These are phyloP conservation scores for Drosophila dives DNA, from an alignment of 2,888 invertebrate genomes.

Conservation along the genomic window DNA sequence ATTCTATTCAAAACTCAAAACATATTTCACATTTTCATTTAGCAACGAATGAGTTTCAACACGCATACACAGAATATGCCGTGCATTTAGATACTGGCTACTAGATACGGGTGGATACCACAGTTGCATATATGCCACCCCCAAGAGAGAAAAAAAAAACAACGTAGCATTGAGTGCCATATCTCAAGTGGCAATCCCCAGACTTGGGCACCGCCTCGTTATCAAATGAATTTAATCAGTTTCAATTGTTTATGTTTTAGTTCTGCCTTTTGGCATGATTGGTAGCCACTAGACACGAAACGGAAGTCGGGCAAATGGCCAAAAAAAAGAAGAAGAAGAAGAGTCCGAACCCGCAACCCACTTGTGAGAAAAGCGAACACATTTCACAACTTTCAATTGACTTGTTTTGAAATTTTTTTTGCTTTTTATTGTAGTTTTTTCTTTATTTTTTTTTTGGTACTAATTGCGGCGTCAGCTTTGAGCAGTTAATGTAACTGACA, in stretches of 20 bases:
- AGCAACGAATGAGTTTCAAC: constrained; percentile 45
- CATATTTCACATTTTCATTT: constrained; percentile 61
- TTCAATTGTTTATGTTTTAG: constrained; percentile 79
- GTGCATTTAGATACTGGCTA: constrained; percentile 20
- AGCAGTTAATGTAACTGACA: constrained; percentile 63
- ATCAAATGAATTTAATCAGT: constrained; percentile 81
- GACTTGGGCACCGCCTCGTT: constrained; percentile 54
- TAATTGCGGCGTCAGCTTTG: constrained; percentile 27
- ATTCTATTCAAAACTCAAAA: constrained; percentile 59
- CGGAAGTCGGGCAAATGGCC: constrained; percentile 39
- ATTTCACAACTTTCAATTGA: constrained; percentile 67
- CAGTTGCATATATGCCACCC: constrained; percentile 49
- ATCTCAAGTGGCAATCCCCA: constrained; percentile 69
- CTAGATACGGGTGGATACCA: constrained; percentile 1
- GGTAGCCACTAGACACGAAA: constrained; percentile 71
- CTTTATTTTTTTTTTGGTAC: constrained; percentile 2
- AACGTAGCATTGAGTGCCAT: constrained; percentile 35
- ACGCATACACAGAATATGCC: constrained; percentile 36
- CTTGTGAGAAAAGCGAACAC: constrained; percentile 12
- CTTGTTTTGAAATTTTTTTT: constrained; percentile 53
- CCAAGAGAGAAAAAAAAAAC: constrained; percentile 22
- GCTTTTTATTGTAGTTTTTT: constrained; percentile 13
- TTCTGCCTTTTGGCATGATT: constrained; percentile 69
- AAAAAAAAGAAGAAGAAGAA: not conserved
- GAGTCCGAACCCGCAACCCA: constrained; percentile 9